Base-by-base conservation (phyloP, 2,113 vertebrate genomes). In the Propithecus coquereli region DNA sequence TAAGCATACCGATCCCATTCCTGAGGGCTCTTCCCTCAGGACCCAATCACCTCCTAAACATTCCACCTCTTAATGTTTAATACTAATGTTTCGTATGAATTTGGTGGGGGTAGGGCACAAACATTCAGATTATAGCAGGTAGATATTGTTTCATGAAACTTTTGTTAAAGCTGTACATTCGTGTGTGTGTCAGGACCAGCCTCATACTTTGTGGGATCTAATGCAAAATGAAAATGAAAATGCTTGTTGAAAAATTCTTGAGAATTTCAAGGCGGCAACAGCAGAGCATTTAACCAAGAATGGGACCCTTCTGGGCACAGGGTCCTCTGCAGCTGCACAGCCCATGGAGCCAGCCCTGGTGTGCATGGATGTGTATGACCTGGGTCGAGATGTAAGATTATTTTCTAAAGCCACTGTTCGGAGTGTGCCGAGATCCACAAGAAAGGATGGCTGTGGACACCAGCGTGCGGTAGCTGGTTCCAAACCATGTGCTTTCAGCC, bases 291-390 rank as follows among this genome's bases (percentile, higher is more conserved):
- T 50, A 34, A 68, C 20, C 5, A 0, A n/a, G 27, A 82, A 11
- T 16, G 25, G 27, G 5, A 5, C 34, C 8, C 6, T 47, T 83
- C 47, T 73, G 73, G 6, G 23, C 2, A 0, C 0, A 2, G 27
- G 52, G 8, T 30, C 27, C 18, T 34, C 52, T 4, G 63, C 14
- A 40, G 71, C 43, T 22, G 8, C n/a, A 16, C 17, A 37, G 59
- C 4, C 43, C 34, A 0, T 13, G 70, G 45, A 68, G 50, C 77
- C 37, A 9, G 61, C 40, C 65, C 77, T 54, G n/a, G 25, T 40
- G 50, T 66, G 22, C 34, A 54, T 82, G 45, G 8, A 14, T 65
- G 23, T 65, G 13, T 65, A 16, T 87, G 65, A 65, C 45, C 47
- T 73, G 74, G 45, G 12, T 74, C 81, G 43, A 54, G 45, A 45